Base-by-base conservation (phyloP, 1,140 invertebrate species). In the Sycophila sp. region DNA sequence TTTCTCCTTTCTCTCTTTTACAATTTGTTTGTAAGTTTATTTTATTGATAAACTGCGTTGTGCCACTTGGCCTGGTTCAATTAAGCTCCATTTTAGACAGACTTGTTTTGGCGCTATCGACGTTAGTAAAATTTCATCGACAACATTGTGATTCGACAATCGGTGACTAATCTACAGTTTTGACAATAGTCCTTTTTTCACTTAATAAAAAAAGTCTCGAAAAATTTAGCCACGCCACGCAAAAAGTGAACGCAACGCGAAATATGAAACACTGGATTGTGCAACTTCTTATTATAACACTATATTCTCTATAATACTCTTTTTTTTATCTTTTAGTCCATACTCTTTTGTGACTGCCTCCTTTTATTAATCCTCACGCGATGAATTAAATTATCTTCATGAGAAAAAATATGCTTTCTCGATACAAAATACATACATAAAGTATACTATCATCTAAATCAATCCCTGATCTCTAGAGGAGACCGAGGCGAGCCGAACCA, bases 41-140 rank as follows among this genome's bases (percentile, higher is more conserved):
- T 65, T n/a, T 34, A 30, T 59, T 65, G 42, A 71, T 66, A 71
- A 65, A 63, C 10, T 51, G 42, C 34, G 24, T 42, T 40, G 42
- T 51, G 62, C 53, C 69, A 22, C 24, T 66, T 59, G 69, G 34
- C 34, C 67, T 38, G 40, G 40, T 62, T 55, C 4, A 66, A 59
- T 58, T 65, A 71, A 71, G 69, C 69, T 71, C 69, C 28, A 38
- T 66, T 69, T 71, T 24, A 59, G 42, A 71, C 69, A 71, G 42
- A 60, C 51, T 65, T 71, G 36, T 71, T 42, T 47, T 32, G 30
- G n/a, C 15, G 32, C n/a, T 64, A 47, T 70, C 51, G 60, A 56
- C 42, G 4, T 28, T n/a, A 22, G 22, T 22, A 34, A 22, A 19
- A 19, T n/a, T n/a, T n/a, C n/a, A 8, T 59, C 59, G 38, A 64